Evolutionary conservation across 2,888 invertebrate genomes (phyloP), one percentile per base, ranked within the genome.

Genomic region (Caenorhabditis angaria): DNA sequence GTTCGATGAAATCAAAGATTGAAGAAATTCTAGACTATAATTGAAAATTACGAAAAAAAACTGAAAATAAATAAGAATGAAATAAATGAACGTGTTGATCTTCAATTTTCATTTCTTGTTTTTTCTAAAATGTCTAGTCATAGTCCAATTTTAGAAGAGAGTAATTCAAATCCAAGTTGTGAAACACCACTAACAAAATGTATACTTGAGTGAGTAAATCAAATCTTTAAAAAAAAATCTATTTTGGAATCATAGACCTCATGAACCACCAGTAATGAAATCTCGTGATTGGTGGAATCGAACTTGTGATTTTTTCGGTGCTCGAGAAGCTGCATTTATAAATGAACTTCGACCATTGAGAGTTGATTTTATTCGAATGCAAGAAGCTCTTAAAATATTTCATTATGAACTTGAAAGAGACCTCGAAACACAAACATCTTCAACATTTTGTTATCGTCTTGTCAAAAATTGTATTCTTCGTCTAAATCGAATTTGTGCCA

Each of bases 221-320:
- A n/a, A n/a, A n/a, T n/a, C n/a, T n/a, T n/a, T n/a, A n/a, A n/a
- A n/a, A n/a, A n/a, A n/a, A n/a, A n/a, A n/a, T n/a, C n/a, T n/a
- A n/a, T n/a, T n/a, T n/a, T n/a, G n/a, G n/a, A n/a, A n/a, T n/a
- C n/a, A 10, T 14, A 41, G 41, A 41, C 41, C 41, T 10, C 14
- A 41, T 18, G 41, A 41, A 14, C 67, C 63, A 41, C 61, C 62
- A 0, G 63, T 62, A 6, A 53, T 32, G 20, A 51, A 32, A n/a
- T 77, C 75, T 18, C 65, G 70, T 8, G 70, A 70, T 50, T 76
- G 75, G 12, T 79, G 77, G 77, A 69, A 54, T 28, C 54, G 69
- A 20, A 74, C 77, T 60, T 77, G 78, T 47, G 82, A 82, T 50
- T 74, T 78, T 4, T 70, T 82, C 60, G 82, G 82, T 47, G 78